Evolutionary conservation across 2,888 invertebrate species (phyloP).

Genomic region (Gasteruption jaculator): DNA sequence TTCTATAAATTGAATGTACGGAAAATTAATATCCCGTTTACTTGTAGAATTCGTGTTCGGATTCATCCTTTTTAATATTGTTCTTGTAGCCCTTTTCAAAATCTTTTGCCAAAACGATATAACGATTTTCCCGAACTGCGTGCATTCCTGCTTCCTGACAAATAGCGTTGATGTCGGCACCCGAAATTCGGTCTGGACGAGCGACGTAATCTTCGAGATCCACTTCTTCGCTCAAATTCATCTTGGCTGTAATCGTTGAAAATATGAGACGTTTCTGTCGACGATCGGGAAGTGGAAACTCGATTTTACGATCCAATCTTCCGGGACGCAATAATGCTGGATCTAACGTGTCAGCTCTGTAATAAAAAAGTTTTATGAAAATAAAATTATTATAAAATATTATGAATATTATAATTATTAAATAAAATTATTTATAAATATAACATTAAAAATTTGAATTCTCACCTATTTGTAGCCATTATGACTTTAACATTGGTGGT

Average conservation of each 20-base stretch:
- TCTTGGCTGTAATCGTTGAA: constrained; percentile 93
- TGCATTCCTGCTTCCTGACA: constrained; percentile 99
- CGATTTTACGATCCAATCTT: constrained; percentile 96
- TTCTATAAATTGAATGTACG: too few relatives aligned
- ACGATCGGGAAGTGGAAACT: constrained; percentile 93
- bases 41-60: constrained; percentile 99
- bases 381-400: constrained; percentile 6
- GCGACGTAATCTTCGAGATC: constrained; percentile 99
- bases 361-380: constrained; percentile 18
- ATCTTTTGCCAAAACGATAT: constrained; percentile 97
- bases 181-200: constrained; percentile 96
- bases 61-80: constrained; percentile 98
- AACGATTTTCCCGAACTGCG: constrained; percentile 97
- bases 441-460: background rate
- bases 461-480: constrained; percentile 52
- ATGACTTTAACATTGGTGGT: constrained; percentile 98
- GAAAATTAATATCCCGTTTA: constrained; percentile 58
- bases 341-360: constrained; percentile 91
- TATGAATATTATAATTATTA: constrained; percentile 4
- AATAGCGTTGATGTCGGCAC: constrained; percentile 99
- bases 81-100: constrained; percentile 99
- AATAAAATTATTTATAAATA: background rate
- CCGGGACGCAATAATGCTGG: constrained; percentile 95
- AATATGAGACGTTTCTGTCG: constrained; percentile 94
- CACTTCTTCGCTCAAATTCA: constrained; percentile 98